phyloP scores from a whole-genome alignment of 92 coral and sea anemone species.

The Porites cylindrica region DNA sequence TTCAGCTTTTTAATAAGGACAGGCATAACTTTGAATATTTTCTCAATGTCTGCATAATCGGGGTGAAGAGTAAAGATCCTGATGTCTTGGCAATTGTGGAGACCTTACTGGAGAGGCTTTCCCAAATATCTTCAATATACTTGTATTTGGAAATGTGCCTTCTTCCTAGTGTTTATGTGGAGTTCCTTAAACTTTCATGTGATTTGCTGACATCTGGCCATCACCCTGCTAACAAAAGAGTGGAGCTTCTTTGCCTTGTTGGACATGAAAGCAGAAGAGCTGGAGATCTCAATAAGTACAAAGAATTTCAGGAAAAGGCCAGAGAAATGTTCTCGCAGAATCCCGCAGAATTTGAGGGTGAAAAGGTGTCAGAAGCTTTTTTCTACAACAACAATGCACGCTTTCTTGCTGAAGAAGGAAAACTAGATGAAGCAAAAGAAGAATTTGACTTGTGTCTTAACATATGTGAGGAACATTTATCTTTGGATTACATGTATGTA shows the following conservation, averaged over 20 bases:
- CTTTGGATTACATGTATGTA: not conserved
- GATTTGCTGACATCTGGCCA: not conserved
- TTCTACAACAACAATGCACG: constrained; percentile 32
- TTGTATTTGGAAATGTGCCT: constrained; percentile 41
- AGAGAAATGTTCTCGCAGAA: not conserved
- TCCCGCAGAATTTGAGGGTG: not conserved
- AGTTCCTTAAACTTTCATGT: constrained; percentile 13
- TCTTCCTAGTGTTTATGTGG: constrained; percentile 19
- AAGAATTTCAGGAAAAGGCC: constrained; percentile 9
- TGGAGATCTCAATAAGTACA: constrained; percentile 4
- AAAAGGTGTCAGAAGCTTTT: constrained; percentile 7
- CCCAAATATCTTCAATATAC: not conserved
- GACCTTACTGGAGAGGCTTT: not conserved
- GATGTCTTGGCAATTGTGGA: not conserved
- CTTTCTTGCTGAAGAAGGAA: constrained; percentile 15
- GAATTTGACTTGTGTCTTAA: constrained; percentile 2
- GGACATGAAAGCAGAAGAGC: constrained; percentile 37
- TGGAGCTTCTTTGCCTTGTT: constrained; percentile 28
- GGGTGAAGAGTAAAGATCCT: not conserved
- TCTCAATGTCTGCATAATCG: not conserved
- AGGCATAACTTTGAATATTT: constrained; percentile 41
- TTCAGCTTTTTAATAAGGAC: constrained; percentile 24
- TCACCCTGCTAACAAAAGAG: constrained; percentile 14
- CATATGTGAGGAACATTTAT: constrained; percentile 8
- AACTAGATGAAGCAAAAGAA: constrained; percentile 21